phyloP scores from a whole-genome alignment of 2,797 vertebrate genomes.

The Paratrypauchen microcephalus region DNA sequence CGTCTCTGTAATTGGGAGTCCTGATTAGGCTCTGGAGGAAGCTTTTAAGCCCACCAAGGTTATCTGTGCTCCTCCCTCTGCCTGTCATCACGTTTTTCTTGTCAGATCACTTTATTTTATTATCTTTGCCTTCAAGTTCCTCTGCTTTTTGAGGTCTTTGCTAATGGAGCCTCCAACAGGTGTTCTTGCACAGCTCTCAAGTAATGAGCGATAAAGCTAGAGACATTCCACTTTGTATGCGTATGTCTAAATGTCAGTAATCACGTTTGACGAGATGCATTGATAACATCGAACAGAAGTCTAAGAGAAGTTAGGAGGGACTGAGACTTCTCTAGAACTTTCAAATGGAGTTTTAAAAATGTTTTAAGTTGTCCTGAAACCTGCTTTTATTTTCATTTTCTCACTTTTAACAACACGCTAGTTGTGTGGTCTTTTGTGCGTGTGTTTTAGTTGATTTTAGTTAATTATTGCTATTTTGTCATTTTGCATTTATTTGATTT shows the following conservation, averaged over 20 bases:
- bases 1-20: conserved; percentile 79
- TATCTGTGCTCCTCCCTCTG: conserved; percentile 76
- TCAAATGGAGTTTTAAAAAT: too few species aligned
- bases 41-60: conserved; percentile 83
- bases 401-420: neutral
- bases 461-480: neutral
- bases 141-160: conserved; percentile 24
- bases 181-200: conserved; percentile 27
- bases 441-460: neutral
- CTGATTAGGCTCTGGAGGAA: conserved; percentile 78
- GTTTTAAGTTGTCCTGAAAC: too few species aligned
- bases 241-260: neutral
- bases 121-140: conserved; percentile 41
- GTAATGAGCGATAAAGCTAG: neutral
- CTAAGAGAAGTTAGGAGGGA: neutral
- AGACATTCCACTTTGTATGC: conserved; percentile 2
- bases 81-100: conserved; percentile 70
- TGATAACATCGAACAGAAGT: neutral
- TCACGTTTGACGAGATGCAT: neutral
- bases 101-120: conserved; percentile 56
- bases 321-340: neutral
- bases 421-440: neutral
- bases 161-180: conserved; percentile 50
- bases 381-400: neutral
- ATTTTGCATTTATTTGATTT: too few species aligned